Percentiles rank a stretch among this genome's conserved stretches.
phyloP scores from a whole-genome alignment of 2,797 vertebrate genomes.

The Octomys mimax region DNA sequence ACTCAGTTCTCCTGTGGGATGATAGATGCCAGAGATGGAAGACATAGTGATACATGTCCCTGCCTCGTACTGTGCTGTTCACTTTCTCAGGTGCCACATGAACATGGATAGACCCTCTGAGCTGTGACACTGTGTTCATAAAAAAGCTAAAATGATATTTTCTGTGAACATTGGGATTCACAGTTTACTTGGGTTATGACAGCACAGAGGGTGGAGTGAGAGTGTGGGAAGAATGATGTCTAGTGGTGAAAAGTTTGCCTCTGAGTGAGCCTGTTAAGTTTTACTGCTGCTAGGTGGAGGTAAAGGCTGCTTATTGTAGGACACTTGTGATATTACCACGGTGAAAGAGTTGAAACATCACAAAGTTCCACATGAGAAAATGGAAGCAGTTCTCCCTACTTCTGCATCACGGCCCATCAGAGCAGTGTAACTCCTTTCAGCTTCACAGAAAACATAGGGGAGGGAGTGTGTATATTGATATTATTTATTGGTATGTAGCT shows the following conservation, averaged over 20 bases:
- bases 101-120: background rate
- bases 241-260: background rate
- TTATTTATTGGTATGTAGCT: background rate
- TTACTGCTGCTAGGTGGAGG: background rate
- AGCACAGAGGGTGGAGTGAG: background rate
- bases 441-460: background rate
- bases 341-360: background rate
- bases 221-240: too few relatives aligned
- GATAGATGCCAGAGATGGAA: background rate
- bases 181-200: background rate
- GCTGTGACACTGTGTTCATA: too few relatives aligned
- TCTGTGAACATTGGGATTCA: background rate
- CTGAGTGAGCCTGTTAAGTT: background rate
- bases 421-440: background rate
- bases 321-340: fast-evolving
- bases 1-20: background rate
- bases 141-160: background rate
- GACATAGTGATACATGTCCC: background rate
- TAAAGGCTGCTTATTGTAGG: background rate
- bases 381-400: background rate
- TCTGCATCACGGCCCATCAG: background rate
- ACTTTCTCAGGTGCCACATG: background rate
- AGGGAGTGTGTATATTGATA: background rate
- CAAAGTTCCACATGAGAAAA: background rate
- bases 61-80: background rate